Conservation (phyloP, 1,140 invertebrate genomes). For the Octopus sinensis region DNA sequence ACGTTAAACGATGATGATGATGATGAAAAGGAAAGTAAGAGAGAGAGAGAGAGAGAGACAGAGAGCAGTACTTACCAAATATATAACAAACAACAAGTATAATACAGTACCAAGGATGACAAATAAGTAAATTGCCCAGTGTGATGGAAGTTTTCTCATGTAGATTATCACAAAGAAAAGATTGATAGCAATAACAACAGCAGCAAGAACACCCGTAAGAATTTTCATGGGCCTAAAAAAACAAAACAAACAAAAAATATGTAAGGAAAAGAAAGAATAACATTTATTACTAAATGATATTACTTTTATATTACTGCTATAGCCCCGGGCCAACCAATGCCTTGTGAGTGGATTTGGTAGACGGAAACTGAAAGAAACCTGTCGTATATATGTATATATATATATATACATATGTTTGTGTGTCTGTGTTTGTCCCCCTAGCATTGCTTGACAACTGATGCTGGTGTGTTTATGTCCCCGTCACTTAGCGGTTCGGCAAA, state of each 20-base stretch:
- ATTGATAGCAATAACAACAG: conserved; percentile 77
- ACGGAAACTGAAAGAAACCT: too few relatives aligned
- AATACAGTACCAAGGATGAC: conserved; percentile 65
- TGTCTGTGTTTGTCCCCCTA: too few relatives aligned
- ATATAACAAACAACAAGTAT: conserved; percentile 72
- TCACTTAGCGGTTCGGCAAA: too few relatives aligned
- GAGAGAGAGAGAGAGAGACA: background rate
- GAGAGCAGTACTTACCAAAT: conserved; percentile 60
- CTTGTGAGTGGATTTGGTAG: too few relatives aligned
- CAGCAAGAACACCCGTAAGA: conserved; percentile 67
- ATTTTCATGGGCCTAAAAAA: conserved; percentile 60
- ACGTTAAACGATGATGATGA: background rate
- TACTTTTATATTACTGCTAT: too few relatives aligned
- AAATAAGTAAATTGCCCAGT: conserved; percentile 61
- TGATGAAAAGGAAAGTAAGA: background rate
- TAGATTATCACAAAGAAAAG: conserved; percentile 74
- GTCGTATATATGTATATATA: too few relatives aligned
- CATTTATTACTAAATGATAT: too few relatives aligned
- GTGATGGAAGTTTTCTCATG: conserved; percentile 60
- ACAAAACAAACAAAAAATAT: conserved; percentile 20
- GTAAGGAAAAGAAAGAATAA: background rate
- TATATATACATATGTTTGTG: too few relatives aligned
- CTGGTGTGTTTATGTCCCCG: too few relatives aligned
- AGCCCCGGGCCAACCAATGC: too few relatives aligned
- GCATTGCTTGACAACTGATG: too few relatives aligned